Conservation (phyloP, 2,113 vertebrate species). For the Cyanocitta stelleri region DNA sequence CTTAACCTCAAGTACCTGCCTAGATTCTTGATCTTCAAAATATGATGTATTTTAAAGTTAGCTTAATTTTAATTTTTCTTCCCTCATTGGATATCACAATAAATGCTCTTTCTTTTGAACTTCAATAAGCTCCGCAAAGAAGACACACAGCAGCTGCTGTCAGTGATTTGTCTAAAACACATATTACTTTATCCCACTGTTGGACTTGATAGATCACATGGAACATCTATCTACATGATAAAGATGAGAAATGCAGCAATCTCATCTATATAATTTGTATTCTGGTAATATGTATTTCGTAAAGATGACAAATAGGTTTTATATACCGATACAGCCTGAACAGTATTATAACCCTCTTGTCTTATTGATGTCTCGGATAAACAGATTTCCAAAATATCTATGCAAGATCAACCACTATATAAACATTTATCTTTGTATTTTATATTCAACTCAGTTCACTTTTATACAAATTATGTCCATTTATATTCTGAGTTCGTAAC, state of each 20-base stretch:
- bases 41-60: background rate
- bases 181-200: background rate
- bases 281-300: background rate
- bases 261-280: background rate
- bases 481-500: background rate
- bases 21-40: background rate
- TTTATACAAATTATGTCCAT: background rate
- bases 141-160: background rate
- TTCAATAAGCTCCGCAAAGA: background rate
- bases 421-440: background rate
- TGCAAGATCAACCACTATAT: background rate
- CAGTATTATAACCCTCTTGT: background rate
- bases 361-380: background rate
- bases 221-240: background rate
- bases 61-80: background rate
- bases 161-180: background rate
- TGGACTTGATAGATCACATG: background rate
- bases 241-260: background rate
- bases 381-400: constrained; percentile 3
- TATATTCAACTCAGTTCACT: background rate
- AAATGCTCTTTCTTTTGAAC: background rate
- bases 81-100: background rate
- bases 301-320: constrained; percentile 1
- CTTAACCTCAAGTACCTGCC: background rate
- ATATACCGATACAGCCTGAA: background rate